Conservation (phyloP, 2,113 vertebrate species). For the Notarius quadriscutis region DNA sequence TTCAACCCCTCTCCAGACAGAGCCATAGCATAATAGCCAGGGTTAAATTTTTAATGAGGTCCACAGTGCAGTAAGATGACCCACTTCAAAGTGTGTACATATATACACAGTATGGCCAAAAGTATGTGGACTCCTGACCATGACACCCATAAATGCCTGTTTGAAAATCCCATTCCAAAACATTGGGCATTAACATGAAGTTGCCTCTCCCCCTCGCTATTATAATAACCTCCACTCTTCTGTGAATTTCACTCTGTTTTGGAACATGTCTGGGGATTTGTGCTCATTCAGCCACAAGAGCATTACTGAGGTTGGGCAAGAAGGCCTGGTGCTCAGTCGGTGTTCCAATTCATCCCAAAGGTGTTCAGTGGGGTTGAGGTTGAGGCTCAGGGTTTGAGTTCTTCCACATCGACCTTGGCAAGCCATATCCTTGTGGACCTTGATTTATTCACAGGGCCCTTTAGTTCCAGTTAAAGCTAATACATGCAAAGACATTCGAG, state of each 20-base stretch:
- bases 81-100: not conserved
- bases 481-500: not conserved
- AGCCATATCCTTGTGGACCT: not conserved
- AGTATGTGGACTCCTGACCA: not conserved
- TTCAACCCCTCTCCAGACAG: not conserved
- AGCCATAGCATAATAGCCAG: not conserved
- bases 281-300: not conserved
- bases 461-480: not conserved
- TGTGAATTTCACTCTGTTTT: not conserved
- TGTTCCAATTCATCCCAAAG: not conserved
- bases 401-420: not conserved
- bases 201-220: not conserved
- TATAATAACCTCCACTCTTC: not conserved
- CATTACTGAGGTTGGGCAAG: not conserved
- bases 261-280: not conserved
- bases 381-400: not conserved
- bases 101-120: not conserved
- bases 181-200: too few species aligned
- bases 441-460: not conserved
- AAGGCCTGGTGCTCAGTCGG: not conserved
- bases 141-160: not conserved
- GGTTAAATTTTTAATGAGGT: not conserved
- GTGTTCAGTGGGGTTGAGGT: not conserved
- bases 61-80: not conserved
- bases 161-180: not conserved